Evolutionary conservation across 2,888 invertebrate species (phyloP).

Genomic region (Podotricha telesiphe): DNA sequence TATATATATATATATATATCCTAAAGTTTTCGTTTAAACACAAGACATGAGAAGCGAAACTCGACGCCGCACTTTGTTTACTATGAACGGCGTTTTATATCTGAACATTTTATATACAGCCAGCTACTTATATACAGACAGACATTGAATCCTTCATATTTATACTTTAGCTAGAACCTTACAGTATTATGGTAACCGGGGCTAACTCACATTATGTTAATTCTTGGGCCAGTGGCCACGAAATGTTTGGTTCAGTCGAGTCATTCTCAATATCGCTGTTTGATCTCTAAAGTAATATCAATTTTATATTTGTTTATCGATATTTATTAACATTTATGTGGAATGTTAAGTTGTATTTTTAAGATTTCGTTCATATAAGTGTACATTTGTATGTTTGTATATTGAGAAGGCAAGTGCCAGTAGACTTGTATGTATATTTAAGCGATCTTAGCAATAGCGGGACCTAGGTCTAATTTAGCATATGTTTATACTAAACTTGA

Average conservation of each 20-base stretch:
- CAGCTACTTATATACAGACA: too few relatives aligned
- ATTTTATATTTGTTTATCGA: conserved; percentile 8
- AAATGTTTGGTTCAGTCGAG: conserved; percentile 25
- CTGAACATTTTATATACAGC: too few relatives aligned
- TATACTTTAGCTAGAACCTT: not conserved
- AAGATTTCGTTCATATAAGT: not conserved
- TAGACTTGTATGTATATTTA: too few relatives aligned
- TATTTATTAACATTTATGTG: conserved; percentile 1
- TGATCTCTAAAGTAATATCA: conserved; percentile 27
- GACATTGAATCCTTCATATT: not conserved
- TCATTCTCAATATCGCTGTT: conserved; percentile 26
- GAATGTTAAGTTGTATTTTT: not conserved
- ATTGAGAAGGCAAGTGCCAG: too few relatives aligned
- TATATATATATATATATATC: too few relatives aligned
- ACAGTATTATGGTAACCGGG: conserved; percentile 33
- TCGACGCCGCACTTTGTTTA: not conserved
- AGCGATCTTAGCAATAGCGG: too few relatives aligned
- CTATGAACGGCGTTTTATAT: too few relatives aligned
- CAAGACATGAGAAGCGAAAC: too few relatives aligned
- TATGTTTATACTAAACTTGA: too few relatives aligned
- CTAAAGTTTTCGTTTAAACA: too few relatives aligned
- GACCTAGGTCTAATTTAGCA: too few relatives aligned
- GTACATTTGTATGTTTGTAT: too few relatives aligned
- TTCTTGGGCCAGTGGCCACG: conserved; percentile 20
- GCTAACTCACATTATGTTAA: conserved; percentile 39